A percentile compares a stretch with the other conserved stretches of the same genome.
Evolutionary conservation across 1,140 invertebrate genomes (phyloP).

Genomic region (Atta colombica): DNA sequence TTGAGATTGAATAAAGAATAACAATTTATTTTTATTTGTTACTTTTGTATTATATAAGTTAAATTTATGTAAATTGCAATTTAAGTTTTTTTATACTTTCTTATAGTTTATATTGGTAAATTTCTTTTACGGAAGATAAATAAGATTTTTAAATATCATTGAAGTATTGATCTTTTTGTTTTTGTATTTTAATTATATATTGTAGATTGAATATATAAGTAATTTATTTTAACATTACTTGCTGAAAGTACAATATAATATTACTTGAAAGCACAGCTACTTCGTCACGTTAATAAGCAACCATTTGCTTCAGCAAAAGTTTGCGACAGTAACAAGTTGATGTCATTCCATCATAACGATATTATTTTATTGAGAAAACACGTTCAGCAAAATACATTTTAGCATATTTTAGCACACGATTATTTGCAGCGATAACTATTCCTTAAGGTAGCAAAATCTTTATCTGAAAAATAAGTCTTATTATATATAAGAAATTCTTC

Average conservation of each 20-base stretch:
- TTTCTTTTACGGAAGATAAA: neutral
- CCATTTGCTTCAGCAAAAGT: slow-evolving; percentile 1
- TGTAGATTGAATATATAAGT: neutral
- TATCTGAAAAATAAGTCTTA: neutral
- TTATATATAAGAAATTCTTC: neutral
- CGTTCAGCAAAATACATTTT: neutral
- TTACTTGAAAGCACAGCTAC: neutral
- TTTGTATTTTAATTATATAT: neutral
- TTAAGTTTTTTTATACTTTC: neutral
- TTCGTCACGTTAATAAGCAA: slow-evolving; percentile 4
- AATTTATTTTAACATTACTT: neutral
- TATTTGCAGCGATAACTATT: neutral
- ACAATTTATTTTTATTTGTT: slow-evolving; percentile 15
- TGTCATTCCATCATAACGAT: neutral
- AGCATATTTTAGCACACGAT: neutral
- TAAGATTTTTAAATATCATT: neutral
- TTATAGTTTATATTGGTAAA: neutral
- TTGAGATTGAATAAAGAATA: slow-evolving; percentile 11
- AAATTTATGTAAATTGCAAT: slow-evolving; percentile 13
- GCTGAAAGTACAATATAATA: neutral
- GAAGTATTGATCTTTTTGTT: neutral
- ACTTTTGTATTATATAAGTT: neutral
- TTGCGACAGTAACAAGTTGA: slow-evolving; percentile 23
- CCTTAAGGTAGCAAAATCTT: neutral
- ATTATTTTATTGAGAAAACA: slow-evolving; percentile 21